Conservation (phyloP, 2,797 vertebrate genomes). For the Gymnopithys bicolor region DNA sequence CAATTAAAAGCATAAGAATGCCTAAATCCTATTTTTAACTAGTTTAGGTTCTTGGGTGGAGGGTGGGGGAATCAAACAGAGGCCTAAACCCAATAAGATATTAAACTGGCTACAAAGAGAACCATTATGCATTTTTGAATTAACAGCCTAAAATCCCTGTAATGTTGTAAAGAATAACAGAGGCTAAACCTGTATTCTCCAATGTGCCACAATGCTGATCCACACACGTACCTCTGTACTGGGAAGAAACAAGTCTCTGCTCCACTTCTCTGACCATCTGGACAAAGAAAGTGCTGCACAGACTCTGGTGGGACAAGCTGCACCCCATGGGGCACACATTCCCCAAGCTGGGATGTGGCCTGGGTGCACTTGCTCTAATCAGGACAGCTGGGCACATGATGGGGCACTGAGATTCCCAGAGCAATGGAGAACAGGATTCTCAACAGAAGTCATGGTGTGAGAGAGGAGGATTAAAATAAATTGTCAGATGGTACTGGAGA, state of each 20-base stretch:
- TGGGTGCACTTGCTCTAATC: neutral
- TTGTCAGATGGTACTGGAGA: neutral
- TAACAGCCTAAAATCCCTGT: neutral
- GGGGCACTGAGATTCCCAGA: neutral
- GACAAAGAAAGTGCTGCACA: neutral
- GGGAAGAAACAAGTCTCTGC: neutral
- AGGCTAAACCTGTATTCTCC: neutral
- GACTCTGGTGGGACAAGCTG: neutral
- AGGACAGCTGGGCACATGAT: accelerated
- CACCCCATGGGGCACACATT: accelerated
- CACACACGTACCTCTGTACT: accelerated
- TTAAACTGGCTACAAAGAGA: neutral
- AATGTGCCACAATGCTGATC: neutral
- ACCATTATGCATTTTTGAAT: neutral
- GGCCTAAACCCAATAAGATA: neutral
- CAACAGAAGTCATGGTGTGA: neutral
- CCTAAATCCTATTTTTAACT: neutral
- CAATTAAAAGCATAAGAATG: neutral
- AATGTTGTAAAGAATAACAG: neutral
- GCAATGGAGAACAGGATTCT: neutral
- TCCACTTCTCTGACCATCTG: neutral
- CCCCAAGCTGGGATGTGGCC: neutral
- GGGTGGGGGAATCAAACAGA: neutral
- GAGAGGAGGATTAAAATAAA: neutral
- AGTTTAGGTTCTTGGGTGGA: neutral